Base-by-base conservation (phyloP, 35 echinoderm and acorn worm species). In the Acanthaster planci region DNA sequence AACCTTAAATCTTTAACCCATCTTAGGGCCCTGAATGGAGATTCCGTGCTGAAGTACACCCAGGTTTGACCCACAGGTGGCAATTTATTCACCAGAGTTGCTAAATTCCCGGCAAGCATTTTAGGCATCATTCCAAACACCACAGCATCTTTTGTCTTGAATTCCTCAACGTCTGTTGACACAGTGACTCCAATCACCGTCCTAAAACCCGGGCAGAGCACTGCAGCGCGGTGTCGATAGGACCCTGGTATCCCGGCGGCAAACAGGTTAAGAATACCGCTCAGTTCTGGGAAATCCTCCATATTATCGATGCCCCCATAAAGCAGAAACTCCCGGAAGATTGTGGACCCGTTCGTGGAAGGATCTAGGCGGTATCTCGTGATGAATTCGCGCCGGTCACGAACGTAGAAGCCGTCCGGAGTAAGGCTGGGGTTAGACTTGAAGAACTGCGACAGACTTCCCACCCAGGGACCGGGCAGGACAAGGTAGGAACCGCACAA, bases 11-110 rank as follows among this genome's bases (percentile, higher is more conserved):
- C 89, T 34, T 78, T 16, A 0, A 81, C 84, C 93, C 93, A 95
- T 21, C 76, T 76, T n/a, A 95, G 37, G 7, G 90, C 75, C 44
- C 89, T 57, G 21, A 87, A 64, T 55, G 93, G 89, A 10, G 88
- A 67, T 60, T 95, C 88, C 14, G 93, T 95, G 35, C 89, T 91
- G 44, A 84, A 95, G 38, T 90, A 95, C 67, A 95, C 82, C 93
- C 93, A 95, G 10, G 88, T 91, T 51, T 95, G 93, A 37, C 82
- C 89, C 44, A n/a, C 5, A 21, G 26, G 32, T 1, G 93, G 88
- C 18, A 80, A 18, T 22, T 42, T 39, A 31, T 78, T 38, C 0
- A 75, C 17, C 34, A 95, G 51, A 35, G 5, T 9, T 47, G 76
- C 50, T 27, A 95, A 37, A 32, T 83, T 47, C 0, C 85, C 85